Conservation (phyloP, 2,797 vertebrate genomes). For the Pogoniulus pusillus region DNA sequence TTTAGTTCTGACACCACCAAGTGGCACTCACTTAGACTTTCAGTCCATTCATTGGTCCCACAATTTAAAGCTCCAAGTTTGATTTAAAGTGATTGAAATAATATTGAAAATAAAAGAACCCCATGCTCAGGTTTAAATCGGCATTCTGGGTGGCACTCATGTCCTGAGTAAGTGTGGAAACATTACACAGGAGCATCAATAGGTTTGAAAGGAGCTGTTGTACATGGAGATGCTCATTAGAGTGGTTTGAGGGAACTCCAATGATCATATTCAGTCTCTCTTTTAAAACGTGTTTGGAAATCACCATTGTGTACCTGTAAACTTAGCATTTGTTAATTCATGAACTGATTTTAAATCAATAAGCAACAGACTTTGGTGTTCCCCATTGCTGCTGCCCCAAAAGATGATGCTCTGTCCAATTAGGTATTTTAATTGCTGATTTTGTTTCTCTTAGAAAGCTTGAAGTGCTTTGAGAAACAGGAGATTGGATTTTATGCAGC, state of each 20-base stretch:
- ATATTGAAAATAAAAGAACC: neutral
- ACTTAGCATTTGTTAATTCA: neutral
- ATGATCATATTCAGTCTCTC: neutral
- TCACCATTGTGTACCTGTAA: neutral
- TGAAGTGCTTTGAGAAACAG: neutral
- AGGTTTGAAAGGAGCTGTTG: neutral
- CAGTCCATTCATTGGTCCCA: neutral
- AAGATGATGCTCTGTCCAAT: neutral
- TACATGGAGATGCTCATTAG: neutral
- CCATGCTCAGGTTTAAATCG: neutral
- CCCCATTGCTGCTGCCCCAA: neutral
- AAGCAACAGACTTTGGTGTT: neutral
- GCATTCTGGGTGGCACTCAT: neutral
- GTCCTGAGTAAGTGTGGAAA: neutral
- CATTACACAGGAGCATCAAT: neutral
- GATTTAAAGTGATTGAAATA: neutral
- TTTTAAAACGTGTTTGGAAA: neutral
- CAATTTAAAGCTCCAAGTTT: neutral
- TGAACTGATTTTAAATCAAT: neutral
- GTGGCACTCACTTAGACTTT: neutral
- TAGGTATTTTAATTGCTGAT: neutral
- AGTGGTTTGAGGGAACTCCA: neutral
- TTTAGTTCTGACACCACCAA: neutral
- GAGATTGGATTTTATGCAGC: neutral
- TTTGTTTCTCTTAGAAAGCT: neutral